A percentile compares a stretch with the other conserved stretches of the same genome.
Conservation (phyloP, 2,113 vertebrate species). For the Prunella fulvescens region DNA sequence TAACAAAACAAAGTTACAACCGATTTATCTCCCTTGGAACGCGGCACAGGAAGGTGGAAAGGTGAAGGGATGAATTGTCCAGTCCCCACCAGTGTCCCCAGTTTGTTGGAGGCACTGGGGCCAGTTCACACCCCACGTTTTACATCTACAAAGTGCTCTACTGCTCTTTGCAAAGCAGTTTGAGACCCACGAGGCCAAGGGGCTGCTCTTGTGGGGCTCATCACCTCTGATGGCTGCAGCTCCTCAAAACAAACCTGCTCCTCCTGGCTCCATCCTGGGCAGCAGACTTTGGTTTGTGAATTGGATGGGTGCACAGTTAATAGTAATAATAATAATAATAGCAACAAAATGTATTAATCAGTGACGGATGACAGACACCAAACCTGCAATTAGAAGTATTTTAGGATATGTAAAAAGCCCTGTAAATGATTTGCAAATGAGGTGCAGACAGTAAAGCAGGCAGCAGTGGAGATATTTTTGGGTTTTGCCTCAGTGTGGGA, state of each 20-base stretch:
- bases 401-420: not conserved
- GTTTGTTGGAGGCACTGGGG: too few relatives aligned
- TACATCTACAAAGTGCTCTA: too few relatives aligned
- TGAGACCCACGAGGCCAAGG: not conserved
- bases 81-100: too few relatives aligned
- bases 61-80: not conserved
- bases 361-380: not conserved
- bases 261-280: not conserved
- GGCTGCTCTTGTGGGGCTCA: not conserved
- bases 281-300: not conserved
- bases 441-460: not conserved
- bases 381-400: constrained; percentile 1
- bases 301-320: not conserved
- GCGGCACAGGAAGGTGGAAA: fast-evolving
- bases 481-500: not conserved
- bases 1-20: fast-evolving
- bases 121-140: too few relatives aligned
- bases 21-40: fast-evolving
- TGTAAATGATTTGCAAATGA: not conserved
- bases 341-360: not conserved
- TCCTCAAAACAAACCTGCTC: not conserved
- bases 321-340: not conserved
- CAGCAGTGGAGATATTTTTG: not conserved
- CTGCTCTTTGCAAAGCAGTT: too few relatives aligned
- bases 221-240: not conserved